Evolutionary conservation across 2,888 invertebrate genomes (phyloP), one percentile per base, ranked within the genome.

Genomic region (Gnatocerus cornutus): DNA sequence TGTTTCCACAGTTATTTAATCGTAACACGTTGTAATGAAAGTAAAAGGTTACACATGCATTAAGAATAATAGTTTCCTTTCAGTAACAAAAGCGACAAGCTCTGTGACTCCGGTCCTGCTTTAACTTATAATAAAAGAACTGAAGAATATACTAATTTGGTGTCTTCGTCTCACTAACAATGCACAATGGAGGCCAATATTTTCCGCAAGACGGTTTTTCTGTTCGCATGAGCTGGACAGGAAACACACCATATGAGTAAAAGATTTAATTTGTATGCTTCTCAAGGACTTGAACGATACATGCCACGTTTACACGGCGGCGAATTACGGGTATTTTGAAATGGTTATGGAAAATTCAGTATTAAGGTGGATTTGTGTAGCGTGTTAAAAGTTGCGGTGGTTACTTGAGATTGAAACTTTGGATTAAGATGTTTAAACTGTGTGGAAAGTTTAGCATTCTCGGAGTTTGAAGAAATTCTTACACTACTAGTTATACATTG

Each of bases 251-350:
- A 74, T 80, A 81, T 79, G 80, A 81, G 79, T 79, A 77, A 76
- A 80, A 78, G 76, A 78, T 79, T 81, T 80, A 81, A 81, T 82
- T 82, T 81, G 80, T 81, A 81, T 81, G 80, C 82, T 77, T 77
- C 76, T 78, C 80, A 79, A 79, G 79, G 79, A 75, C 76, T 73
- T 61, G 29, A 33, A 41, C 64, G 56, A 14, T 66, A 66, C 58
- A 66, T 50, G 56, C 45, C 39, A 53, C 56, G 64, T 64, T 64
- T 64, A 58, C 66, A 58, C 43, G 39, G 21, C 13, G 43, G 59
- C 58, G 45, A 62, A 43, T 55, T 62, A 41, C 58, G 41, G 39
- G 46, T 13, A 37, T 33, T 7, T 33, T 33, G 33, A 33, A 33
- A 33, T 33, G 2, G 21, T 21, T 4, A 21, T 21, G 21, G 21